Conservation (phyloP, 2,797 vertebrate species). For the Pitangus sulphuratus region DNA sequence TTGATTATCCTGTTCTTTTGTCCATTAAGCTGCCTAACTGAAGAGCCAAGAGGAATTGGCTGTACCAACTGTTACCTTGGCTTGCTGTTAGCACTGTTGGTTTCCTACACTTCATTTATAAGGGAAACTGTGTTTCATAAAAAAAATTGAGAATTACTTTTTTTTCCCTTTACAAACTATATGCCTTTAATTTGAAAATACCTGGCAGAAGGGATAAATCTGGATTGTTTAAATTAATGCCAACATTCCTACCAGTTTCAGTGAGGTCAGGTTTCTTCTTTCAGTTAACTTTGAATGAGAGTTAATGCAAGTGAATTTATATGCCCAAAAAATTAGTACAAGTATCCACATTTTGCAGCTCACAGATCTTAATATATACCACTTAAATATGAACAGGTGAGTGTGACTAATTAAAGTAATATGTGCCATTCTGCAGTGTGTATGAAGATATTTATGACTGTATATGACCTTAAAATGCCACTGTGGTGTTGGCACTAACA, state of each 20-base stretch:
- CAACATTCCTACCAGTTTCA: not conserved
- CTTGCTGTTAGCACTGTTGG: not conserved
- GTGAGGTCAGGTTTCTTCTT: not conserved
- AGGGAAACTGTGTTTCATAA: not conserved
- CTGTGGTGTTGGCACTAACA: not conserved
- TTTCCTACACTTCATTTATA: not conserved
- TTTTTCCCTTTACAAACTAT: not conserved
- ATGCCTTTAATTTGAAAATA: not conserved
- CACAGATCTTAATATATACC: not conserved
- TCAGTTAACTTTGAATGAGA: not conserved
- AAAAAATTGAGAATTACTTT: not conserved
- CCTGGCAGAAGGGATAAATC: not conserved
- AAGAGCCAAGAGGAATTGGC: not conserved
- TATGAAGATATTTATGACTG: not conserved
- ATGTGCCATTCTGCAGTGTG: not conserved
- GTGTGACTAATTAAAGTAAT: not conserved
- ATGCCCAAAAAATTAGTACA: not conserved
- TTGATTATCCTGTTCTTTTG: not conserved
- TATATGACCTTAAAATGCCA: not conserved
- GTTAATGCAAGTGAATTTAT: not conserved
- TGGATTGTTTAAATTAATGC: not conserved
- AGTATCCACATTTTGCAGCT: not conserved
- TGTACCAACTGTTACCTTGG: not conserved
- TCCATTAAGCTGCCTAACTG: not conserved
- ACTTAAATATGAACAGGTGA: not conserved